These are phyloP conservation scores for Nothoprocta pentlandii DNA, from an alignment of 2,113 vertebrate species.

Conservation along the genomic window DNA sequence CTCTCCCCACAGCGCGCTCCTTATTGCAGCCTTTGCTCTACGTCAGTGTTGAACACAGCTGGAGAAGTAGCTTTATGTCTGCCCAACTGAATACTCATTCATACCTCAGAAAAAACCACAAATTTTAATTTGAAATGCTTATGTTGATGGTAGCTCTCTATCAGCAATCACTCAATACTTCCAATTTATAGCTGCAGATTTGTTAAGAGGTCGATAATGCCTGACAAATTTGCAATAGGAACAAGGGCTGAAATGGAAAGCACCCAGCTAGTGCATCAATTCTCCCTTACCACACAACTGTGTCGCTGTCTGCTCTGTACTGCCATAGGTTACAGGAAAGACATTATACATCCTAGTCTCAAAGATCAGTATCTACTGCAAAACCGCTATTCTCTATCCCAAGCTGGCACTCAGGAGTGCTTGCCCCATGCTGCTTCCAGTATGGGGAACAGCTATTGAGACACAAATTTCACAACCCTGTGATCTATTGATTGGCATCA, in stretches of 20 bases:
- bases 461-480: neutral
- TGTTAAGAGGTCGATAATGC: neutral
- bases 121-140: neutral
- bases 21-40: neutral
- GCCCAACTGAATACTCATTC: neutral
- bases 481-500: neutral
- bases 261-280: neutral
- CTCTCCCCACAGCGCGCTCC: too few relatives aligned
- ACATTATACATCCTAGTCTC: neutral
- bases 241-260: neutral
- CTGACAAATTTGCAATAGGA: neutral
- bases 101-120: neutral
- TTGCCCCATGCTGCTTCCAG: neutral
- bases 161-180: fast-evolving
- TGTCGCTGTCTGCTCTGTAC: neutral
- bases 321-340: neutral
- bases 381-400: neutral
- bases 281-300: neutral
- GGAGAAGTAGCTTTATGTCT: fast-evolving
- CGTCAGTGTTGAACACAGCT: neutral
- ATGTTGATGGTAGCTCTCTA: fast-evolving
- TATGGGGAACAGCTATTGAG: neutral
- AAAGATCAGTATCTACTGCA: neutral
- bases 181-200: neutral
- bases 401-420: neutral